Conservation (phyloP, 2,797 vertebrate genomes). For the Crenichthys baileyi region DNA sequence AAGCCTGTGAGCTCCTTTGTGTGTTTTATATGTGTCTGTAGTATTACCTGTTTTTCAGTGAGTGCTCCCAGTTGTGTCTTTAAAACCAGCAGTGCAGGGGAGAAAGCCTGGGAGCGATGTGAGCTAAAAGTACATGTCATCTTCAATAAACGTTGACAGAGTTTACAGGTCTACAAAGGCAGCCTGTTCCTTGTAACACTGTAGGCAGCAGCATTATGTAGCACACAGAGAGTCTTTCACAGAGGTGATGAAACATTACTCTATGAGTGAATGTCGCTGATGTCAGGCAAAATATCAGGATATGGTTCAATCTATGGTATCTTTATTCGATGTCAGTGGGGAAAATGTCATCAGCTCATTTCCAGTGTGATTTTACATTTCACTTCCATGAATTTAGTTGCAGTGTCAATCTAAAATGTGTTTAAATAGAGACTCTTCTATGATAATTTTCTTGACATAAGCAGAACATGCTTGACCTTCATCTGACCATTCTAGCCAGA, state of each 20-base stretch:
- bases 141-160: slow-evolving; percentile 77
- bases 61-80: slow-evolving; percentile 68
- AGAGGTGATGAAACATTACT: slow-evolving; percentile 47
- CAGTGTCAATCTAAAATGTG: slow-evolving; percentile 1
- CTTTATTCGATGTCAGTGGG: slow-evolving; percentile 38
- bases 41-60: slow-evolving; percentile 55
- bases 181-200: slow-evolving; percentile 52
- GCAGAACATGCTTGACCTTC: slow-evolving; percentile 1
- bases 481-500: neutral
- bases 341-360: slow-evolving; percentile 20
- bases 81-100: slow-evolving; percentile 54
- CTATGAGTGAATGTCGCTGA: slow-evolving; percentile 32
- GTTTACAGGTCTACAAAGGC: slow-evolving; percentile 70
- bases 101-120: slow-evolving; percentile 65
- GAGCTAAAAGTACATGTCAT: slow-evolving; percentile 77
- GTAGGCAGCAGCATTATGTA: slow-evolving; percentile 45
- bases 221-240: slow-evolving; percentile 57
- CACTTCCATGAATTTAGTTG: slow-evolving; percentile 14
- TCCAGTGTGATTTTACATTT: slow-evolving; percentile 9
- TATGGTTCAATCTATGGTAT: slow-evolving; percentile 39
- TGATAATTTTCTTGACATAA: neutral
- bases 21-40: slow-evolving; percentile 61
- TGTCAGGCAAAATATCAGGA: slow-evolving; percentile 37
- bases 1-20: slow-evolving; percentile 42
- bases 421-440: neutral